Conservation (phyloP, 2,797 vertebrate species). For the Gymnopithys bicolor region DNA sequence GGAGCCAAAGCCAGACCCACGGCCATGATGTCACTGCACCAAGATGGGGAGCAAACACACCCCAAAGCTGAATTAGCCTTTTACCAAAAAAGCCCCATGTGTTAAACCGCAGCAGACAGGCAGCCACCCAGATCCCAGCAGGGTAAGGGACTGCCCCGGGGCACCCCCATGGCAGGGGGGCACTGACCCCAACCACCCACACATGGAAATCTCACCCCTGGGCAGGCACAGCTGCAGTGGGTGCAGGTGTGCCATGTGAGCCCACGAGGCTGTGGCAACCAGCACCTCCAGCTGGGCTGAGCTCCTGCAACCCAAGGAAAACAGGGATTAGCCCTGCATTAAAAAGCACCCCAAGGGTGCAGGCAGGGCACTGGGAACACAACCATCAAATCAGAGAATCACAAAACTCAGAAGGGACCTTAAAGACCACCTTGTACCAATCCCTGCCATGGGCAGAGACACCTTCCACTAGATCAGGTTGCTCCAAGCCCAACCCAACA, state of each 20-base stretch:
- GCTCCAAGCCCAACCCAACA: background rate
- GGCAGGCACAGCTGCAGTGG: background rate
- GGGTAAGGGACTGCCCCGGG: fast-evolving
- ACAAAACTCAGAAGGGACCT: background rate
- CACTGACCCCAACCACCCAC: background rate
- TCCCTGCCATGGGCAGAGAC: background rate
- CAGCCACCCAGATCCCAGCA: fast-evolving
- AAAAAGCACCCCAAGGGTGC: fast-evolving
- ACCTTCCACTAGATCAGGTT: background rate
- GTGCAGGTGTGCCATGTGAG: fast-evolving
- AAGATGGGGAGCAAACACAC: fast-evolving
- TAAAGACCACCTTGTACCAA: background rate
- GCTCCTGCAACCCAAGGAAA: fast-evolving
- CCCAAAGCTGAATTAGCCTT: background rate
- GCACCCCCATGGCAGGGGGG: background rate
- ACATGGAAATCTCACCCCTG: fast-evolving
- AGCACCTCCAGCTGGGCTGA: background rate
- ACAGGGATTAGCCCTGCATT: fast-evolving
- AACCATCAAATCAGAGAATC: no score
- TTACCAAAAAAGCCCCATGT: fast-evolving
- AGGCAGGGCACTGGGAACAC: background rate
- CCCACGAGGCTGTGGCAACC: background rate
- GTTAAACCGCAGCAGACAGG: background rate
- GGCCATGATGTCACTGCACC: fast-evolving
- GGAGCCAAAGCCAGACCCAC: background rate